Percentiles rank a stretch among this genome's conserved stretches.
Conservation (phyloP, 2,888 invertebrate species). For the Lasioglossum malachurum region DNA sequence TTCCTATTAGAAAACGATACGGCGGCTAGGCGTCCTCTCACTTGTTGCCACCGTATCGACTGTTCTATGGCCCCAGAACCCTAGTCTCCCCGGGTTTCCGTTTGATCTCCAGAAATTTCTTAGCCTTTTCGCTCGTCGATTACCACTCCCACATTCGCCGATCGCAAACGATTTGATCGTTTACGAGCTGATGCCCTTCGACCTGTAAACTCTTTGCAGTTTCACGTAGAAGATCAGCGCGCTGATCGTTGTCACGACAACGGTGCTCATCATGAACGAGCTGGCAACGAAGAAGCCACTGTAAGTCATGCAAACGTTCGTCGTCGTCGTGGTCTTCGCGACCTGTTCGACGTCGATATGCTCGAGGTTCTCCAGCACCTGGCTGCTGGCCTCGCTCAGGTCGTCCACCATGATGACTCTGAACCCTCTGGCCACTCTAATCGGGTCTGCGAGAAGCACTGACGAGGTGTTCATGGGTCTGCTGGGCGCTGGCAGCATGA, state of each 20-base stretch:
- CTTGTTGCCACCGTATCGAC: neutral
- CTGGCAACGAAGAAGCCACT: conserved; percentile 88
- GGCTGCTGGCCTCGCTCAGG: conserved; percentile 83
- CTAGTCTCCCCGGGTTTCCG: neutral
- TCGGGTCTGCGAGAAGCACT: conserved; percentile 87
- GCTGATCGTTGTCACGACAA: conserved; percentile 87
- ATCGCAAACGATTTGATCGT: conserved; percentile 9
- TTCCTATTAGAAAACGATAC: neutral
- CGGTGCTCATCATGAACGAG: conserved; percentile 87
- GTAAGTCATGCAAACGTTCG: conserved; percentile 88
- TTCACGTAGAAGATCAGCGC: conserved; percentile 86
- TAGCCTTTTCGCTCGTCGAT: neutral
- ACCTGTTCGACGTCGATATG: conserved; percentile 65
- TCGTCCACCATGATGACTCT: conserved; percentile 90
- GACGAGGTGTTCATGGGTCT: conserved; percentile 81
- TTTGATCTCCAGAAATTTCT: neutral
- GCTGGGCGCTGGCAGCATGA: conserved; percentile 68
- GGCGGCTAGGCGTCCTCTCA: neutral
- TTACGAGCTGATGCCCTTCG: conserved; percentile 69
- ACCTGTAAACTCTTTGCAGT: conserved; percentile 80
- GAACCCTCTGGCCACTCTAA: conserved; percentile 89
- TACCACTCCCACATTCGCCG: neutral
- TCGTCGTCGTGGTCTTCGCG: conserved; percentile 31
- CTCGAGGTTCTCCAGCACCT: conserved; percentile 76
- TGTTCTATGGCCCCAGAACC: neutral